Evolutionary conservation across 2,888 invertebrate species (phyloP), one percentile per base, ranked within the genome.

Genomic region (Synergus umbraculus): DNA sequence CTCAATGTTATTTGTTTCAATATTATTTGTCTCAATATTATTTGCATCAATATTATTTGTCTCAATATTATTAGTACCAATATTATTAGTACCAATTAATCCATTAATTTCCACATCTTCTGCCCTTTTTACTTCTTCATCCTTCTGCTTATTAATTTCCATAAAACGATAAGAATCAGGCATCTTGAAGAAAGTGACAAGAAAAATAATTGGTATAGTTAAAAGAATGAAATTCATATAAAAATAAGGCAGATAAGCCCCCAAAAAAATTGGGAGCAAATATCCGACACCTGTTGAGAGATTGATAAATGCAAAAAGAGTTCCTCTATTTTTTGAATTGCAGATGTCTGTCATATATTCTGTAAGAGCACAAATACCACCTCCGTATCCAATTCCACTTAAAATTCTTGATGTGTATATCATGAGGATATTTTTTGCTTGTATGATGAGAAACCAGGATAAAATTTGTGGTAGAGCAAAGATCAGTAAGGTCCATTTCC

Each of bases 311-410:
- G 94, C 93, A 1, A 94, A 94, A 4, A 95, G 88, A 37, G 93
- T 91, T 0, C 95, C 95, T 46, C 95, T 89, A 54, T 94, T 92
- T 29, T 93, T 92, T 43, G 93, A 93, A 76, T 94, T 93, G 0
- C 94, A 93, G 66, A 94, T 94, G 90, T 95, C 95, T 3, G 93
- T 94, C 15, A 95, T 92, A 87, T 95, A 95, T 86, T 94, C 93
- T 0, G 94, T 94, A 2, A 93, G 92, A 60, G 93, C 92, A 73
- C 92, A 93, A 13, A 93, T 89, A 78, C 93, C 92, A 3, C 93
- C 92, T 12, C 64, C 29, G 78, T 91, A 89, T 10, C 92, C 93
- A 63, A 93, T 89, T 0, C 94, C 94, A 41, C 92, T 92, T 43
- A 93, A 83, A 41, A 93, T 89, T 49, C 93, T 88, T 0, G 93